Base-by-base conservation (phyloP, 2,888 invertebrate genomes). In the Philereme vetulata region DNA sequence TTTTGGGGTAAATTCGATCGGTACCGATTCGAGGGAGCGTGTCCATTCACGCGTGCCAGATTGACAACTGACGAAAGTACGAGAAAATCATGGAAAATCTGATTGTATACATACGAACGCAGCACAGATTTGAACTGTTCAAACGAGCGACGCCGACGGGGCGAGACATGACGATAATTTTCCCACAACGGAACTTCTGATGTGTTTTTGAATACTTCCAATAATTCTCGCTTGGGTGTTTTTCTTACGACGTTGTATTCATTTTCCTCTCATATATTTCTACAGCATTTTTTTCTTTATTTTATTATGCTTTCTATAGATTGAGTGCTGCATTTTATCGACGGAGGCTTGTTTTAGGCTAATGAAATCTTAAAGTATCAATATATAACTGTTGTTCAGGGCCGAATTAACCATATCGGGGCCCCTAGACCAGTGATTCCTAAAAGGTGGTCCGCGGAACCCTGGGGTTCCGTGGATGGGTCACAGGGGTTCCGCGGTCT, bases 11-110 rank as follows among this genome's bases (percentile, higher is more conserved):
- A 84, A 86, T 85, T 84, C 75, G 79, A 85, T 82, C 77, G 71
- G 61, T 21, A 11, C 38, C 64, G 74, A 81, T 78, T 71, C 66
- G 66, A 70, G 64, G 60, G 72, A 64, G 71, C 68, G 73, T 55
- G 67, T 60, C 70, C 81, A 82, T 78, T 82, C 85, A 84, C 79
- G 85, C 87, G 84, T 77, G 64, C 53, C 76, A 77, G 84, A 90
- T 86, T 88, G 86, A 86, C 86, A 86, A 85, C 82, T 82, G 84
- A 76, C 78, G 75, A 82, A 84, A 82, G 78, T 76, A 76, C 9
- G 60, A 61, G 62, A 68, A 71, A 71, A 70, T 72, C 70, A 61
- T 62, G 60, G 68, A 67, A 76, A 78, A 72, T 68, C 64, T 49
- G 67, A 67, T 68, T 70, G 70, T 67, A 57, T 69, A 56, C 21